Percentiles rank a stretch among this genome's conserved stretches.
phyloP scores from a whole-genome alignment of 2,113 vertebrate species.

The Psilopogon haemacephalus region DNA sequence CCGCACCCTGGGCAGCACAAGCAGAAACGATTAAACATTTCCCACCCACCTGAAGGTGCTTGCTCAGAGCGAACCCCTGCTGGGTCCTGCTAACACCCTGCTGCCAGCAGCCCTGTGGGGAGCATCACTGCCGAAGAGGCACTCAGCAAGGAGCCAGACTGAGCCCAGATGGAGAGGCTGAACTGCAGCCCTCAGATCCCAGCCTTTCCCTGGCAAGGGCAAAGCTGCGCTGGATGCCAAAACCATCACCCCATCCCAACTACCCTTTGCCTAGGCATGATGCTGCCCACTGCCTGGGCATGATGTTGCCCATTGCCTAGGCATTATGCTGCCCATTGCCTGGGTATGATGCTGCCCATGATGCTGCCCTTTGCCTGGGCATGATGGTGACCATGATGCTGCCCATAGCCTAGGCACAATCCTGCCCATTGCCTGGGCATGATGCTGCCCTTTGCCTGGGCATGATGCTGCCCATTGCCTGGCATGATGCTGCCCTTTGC shows the following conservation, averaged over 20 bases:
- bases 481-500: too few relatives aligned
- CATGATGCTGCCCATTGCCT: too few relatives aligned
- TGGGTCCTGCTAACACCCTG: accelerated
- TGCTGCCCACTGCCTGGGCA: accelerated
- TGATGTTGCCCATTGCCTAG: too few relatives aligned
- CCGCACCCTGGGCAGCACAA: constrained; percentile 69
- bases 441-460: too few relatives aligned
- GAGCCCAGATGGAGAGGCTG: accelerated
- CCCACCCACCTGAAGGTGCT: not conserved
- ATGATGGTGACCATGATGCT: too few relatives aligned
- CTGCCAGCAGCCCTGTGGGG: not conserved
- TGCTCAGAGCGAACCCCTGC: not conserved
- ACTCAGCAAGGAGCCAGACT: not conserved
- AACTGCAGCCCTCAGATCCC: not conserved
- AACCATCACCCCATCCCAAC: not conserved
- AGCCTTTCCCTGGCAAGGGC: accelerated
- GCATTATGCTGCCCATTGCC: too few relatives aligned
- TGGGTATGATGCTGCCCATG: too few relatives aligned
- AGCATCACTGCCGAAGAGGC: not conserved
- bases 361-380: not conserved
- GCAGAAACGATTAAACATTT: not conserved
- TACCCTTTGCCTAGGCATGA: accelerated
- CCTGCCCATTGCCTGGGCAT: too few relatives aligned
- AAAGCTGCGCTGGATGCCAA: not conserved
- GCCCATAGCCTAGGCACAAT: too few relatives aligned